Conservation (phyloP, 2,113 vertebrate species). For the Peucedramus taeniatus region DNA sequence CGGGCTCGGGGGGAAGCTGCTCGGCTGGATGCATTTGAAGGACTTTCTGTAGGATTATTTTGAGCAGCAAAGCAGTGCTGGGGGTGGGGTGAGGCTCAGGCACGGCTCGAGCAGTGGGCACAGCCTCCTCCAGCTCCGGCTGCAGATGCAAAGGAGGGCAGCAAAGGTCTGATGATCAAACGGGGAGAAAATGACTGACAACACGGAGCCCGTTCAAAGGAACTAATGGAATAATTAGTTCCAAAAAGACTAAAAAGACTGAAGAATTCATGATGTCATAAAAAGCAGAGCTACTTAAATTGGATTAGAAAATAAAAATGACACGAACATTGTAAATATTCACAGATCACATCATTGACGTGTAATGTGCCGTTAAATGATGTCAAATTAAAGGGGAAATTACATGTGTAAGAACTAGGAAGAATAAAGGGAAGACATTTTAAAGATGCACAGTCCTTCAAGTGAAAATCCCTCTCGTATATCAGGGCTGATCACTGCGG, state of each 20-base stretch:
- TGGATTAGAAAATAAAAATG: slow-evolving; percentile 84
- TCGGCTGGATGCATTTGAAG: not conserved
- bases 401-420: slow-evolving; percentile 77
- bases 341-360: slow-evolving; percentile 83
- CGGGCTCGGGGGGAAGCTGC: rapidly evolving
- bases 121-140: slow-evolving; percentile 12
- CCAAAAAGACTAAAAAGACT: slow-evolving; percentile 80
- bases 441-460: slow-evolving; percentile 79
- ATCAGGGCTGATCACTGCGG: slow-evolving; percentile 60
- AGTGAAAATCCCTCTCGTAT: slow-evolving; percentile 70
- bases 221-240: slow-evolving; percentile 80
- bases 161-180: slow-evolving; percentile 73
- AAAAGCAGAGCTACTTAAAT: slow-evolving; percentile 81
- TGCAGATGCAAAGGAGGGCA: slow-evolving; percentile 64
- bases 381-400: slow-evolving; percentile 85
- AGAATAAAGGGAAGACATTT: slow-evolving; percentile 81
- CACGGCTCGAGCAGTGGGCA: not conserved
- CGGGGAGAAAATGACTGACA: slow-evolving; percentile 72
- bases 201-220: slow-evolving; percentile 65
- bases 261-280: slow-evolving; percentile 85
- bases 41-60: not conserved
- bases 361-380: slow-evolving; percentile 85
- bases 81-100: not conserved
- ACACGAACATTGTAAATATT: slow-evolving; percentile 85
- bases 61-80: not conserved